Percentiles rank a stretch among this genome's conserved stretches.
Conservation (phyloP, 1,140 invertebrate species). For the Trichonephila clavipes region DNA sequence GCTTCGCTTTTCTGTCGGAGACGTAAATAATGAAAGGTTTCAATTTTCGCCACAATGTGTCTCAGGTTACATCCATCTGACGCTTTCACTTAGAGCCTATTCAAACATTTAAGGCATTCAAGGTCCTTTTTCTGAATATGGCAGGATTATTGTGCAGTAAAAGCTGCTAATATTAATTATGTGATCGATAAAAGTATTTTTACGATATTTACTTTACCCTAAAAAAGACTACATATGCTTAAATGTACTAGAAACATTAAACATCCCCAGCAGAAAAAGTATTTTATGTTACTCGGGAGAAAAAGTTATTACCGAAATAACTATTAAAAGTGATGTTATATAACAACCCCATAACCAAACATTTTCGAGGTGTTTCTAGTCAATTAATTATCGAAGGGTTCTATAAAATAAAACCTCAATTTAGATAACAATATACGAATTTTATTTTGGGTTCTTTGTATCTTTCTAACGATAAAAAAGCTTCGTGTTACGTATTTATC, state of each 20-base stretch:
- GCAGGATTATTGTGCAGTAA: not conserved
- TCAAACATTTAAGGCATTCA: conserved; percentile 22
- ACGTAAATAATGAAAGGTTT: conserved; percentile 29
- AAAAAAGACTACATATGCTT: not conserved
- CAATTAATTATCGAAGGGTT: too few relatives aligned
- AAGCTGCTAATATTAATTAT: not conserved
- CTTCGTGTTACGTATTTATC: too few relatives aligned
- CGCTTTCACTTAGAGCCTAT: conserved; percentile 24
- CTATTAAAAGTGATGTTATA: too few relatives aligned
- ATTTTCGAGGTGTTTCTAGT: too few relatives aligned
- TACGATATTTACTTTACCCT: not conserved
- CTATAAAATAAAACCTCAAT: too few relatives aligned
- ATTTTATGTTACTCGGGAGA: not conserved
- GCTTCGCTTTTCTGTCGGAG: not conserved
- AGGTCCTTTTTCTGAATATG: conserved; percentile 21
- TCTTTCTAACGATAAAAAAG: too few relatives aligned
- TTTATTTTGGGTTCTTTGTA: too few relatives aligned
- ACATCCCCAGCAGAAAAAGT: not conserved
- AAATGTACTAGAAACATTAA: not conserved
- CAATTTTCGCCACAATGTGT: not conserved
- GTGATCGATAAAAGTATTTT: not conserved
- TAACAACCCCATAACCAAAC: too few relatives aligned
- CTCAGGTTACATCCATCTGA: conserved; percentile 30
- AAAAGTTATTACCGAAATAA: not conserved
- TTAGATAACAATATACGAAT: too few relatives aligned